Conservation (phyloP, 2,888 invertebrate genomes). For the Andrena chrysosceles region DNA sequence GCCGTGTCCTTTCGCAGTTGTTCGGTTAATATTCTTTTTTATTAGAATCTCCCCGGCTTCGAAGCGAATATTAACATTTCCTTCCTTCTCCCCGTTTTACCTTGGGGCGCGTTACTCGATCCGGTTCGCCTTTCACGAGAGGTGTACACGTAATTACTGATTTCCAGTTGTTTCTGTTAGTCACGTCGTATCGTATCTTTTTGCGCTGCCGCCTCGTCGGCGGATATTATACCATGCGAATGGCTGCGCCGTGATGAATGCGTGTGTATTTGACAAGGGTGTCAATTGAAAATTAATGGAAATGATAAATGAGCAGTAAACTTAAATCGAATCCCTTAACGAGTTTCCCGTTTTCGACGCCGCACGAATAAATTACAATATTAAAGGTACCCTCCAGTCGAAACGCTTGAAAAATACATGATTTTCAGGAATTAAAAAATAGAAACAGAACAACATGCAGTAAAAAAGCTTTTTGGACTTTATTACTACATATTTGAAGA, state of each 20-base stretch:
- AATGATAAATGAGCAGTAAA: constrained; percentile 11
- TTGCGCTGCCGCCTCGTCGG: neutral
- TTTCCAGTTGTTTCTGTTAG: neutral
- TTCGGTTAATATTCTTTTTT: neutral
- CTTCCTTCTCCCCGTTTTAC: no score
- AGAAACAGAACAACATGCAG: no score
- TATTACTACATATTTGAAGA: neutral
- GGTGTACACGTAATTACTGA: neutral
- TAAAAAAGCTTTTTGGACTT: no score
- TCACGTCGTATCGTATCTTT: neutral
- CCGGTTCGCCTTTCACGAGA: neutral
- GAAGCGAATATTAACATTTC: neutral
- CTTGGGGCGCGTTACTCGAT: neutral
- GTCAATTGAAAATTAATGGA: constrained; percentile 24
- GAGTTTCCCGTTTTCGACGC: constrained; percentile 14
- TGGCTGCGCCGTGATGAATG: neutral
- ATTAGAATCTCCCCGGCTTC: neutral
- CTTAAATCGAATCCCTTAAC: constrained; percentile 23
- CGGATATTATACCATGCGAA: neutral
- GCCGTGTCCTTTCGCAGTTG: neutral
- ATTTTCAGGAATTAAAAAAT: no score
- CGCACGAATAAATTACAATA: constrained; percentile 5
- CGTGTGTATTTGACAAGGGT: neutral
- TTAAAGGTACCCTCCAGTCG: neutral
- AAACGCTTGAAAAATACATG: no score